Evolutionary conservation across 2,888 invertebrate genomes (phyloP).

Genomic region (Nesidiocoris tenuis): DNA sequence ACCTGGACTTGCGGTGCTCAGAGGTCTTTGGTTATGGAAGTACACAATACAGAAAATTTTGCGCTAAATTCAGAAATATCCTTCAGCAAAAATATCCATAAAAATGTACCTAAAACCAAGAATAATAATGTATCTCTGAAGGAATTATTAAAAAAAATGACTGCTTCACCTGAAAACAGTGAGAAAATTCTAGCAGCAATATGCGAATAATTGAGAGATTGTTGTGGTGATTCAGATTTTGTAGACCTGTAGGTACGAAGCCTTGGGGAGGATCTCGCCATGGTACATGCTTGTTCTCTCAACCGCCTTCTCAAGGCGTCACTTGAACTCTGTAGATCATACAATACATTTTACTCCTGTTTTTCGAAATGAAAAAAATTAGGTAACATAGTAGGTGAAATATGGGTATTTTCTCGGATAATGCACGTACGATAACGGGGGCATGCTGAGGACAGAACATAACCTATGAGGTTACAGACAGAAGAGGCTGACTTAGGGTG

Average conservation of each 20-base stretch:
- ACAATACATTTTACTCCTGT: constrained; percentile 41
- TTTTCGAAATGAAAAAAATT: background rate
- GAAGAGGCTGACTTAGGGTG: background rate
- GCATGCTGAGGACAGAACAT: no score
- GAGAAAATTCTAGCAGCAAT: constrained; percentile 15
- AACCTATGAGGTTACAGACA: background rate
- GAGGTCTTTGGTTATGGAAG: no score
- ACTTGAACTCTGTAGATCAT: constrained; percentile 45
- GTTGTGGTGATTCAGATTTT: constrained; percentile 32
- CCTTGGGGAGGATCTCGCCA: constrained; percentile 68
- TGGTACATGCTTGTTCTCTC: constrained; percentile 60
- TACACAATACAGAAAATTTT: no score
- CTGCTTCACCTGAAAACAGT: constrained; percentile 16
- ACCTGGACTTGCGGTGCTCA: no score
- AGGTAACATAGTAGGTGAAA: no score
- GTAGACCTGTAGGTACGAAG: constrained; percentile 75
- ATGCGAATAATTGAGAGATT: constrained; percentile 16
- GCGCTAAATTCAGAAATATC: no score
- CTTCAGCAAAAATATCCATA: no score
- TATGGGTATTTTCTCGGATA: no score
- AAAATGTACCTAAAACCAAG: no score
- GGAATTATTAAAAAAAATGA: background rate
- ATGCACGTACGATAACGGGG: no score
- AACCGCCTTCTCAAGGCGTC: constrained; percentile 48
- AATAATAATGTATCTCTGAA: no score